Percentiles rank a stretch among this genome's conserved stretches.
Evolutionary conservation across 2,888 invertebrate genomes (phyloP).

Genomic region (Venusia cambrica): DNA sequence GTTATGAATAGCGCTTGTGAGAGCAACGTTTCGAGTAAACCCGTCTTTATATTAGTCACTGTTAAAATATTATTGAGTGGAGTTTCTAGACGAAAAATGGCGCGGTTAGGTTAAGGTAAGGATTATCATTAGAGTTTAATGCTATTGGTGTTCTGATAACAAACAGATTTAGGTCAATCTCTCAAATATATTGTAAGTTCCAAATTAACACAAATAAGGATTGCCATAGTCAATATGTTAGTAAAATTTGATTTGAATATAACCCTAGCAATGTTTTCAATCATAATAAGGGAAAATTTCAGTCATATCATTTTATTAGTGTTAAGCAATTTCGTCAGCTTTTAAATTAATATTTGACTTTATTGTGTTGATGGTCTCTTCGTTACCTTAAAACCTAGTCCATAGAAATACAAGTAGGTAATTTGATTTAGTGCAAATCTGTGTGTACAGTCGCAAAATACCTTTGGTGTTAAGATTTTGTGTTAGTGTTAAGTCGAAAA

Average conservation of each 20-base stretch:
- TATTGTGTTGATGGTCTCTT: constrained; percentile 46
- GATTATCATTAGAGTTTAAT: constrained; percentile 30
- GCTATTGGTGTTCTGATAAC: constrained; percentile 32
- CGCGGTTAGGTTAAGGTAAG: constrained; percentile 19
- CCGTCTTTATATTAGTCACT: constrained; percentile 11
- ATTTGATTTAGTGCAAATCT: constrained; percentile 29
- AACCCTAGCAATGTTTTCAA: too few relatives aligned
- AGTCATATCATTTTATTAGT: too few relatives aligned
- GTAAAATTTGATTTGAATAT: too few relatives aligned
- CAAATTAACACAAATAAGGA: too few relatives aligned
- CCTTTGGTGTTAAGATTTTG: constrained; percentile 39
- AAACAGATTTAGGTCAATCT: constrained; percentile 18
- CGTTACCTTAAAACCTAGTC: constrained; percentile 74
- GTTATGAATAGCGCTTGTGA: constrained; percentile 1
- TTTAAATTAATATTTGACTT: too few relatives aligned
- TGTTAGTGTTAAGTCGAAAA: constrained; percentile 37
- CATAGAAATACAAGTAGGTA: constrained; percentile 55
- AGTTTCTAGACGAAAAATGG: constrained; percentile 12
- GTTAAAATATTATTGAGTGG: constrained; percentile 11
- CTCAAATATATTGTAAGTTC: constrained; percentile 8
- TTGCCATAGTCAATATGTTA: too few relatives aligned
- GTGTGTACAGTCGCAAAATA: constrained; percentile 16
- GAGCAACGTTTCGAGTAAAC: constrained; percentile 1
- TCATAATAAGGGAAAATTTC: too few relatives aligned
- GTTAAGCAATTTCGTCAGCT: too few relatives aligned